Conservation (phyloP, 2,888 invertebrate genomes). For the Spodoptera exigua region DNA sequence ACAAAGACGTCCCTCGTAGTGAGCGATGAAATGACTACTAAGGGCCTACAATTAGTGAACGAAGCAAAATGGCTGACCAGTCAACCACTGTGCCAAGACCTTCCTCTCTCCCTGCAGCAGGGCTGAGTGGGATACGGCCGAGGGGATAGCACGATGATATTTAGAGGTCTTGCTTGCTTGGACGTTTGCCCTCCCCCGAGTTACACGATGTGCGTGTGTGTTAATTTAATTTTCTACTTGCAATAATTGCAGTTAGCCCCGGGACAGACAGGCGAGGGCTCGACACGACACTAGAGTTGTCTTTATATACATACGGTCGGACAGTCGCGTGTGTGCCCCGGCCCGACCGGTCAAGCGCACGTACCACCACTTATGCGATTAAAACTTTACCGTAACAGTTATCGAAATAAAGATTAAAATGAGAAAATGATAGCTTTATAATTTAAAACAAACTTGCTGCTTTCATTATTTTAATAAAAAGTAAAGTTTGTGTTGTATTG, state of each 20-base stretch:
- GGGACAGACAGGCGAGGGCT: conserved; percentile 70
- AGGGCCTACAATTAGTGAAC: conserved; percentile 83
- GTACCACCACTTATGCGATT: conserved; percentile 46
- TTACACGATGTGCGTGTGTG: conserved; percentile 83
- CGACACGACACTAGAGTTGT: conserved; percentile 75
- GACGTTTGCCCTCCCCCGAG: conserved; percentile 74
- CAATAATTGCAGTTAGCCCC: conserved; percentile 81
- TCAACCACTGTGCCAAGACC: conserved; percentile 60
- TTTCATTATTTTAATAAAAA: conserved; percentile 9
- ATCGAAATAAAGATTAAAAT: conserved; percentile 11
- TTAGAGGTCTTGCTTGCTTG: conserved; percentile 65
- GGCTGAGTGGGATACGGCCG: conserved; percentile 11
- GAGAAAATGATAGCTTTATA: conserved; percentile 16
- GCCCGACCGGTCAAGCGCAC: conserved; percentile 44
- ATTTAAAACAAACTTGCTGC: conserved; percentile 20
- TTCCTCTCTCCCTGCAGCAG: conserved; percentile 27
- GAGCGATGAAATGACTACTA: conserved; percentile 84
- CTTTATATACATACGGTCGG: conserved; percentile 72
- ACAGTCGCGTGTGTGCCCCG: conserved; percentile 65
- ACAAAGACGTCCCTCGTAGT: conserved; percentile 79
- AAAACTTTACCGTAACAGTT: conserved; percentile 32
- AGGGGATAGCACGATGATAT: conserved; percentile 54
- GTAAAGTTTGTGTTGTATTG: too few relatives aligned
- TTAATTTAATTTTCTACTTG: conserved; percentile 88
- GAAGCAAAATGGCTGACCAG: conserved; percentile 87